phyloP scores from a whole-genome alignment of 2,888 invertebrate genomes.

The Clepsis dumicolana region DNA sequence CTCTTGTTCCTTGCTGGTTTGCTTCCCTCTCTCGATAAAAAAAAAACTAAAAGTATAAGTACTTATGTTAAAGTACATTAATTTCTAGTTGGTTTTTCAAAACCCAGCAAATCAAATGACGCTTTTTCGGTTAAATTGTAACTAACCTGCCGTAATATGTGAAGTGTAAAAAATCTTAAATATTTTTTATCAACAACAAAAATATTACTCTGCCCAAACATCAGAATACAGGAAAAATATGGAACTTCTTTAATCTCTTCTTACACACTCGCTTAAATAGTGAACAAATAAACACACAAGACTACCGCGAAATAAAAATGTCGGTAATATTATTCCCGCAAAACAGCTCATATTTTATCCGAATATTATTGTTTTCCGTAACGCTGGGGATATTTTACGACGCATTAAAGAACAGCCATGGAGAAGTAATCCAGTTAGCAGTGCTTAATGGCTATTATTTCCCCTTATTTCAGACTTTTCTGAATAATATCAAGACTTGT shows the following conservation, averaged over 20 bases:
- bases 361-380: constrained; percentile 36
- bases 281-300: constrained; percentile 8
- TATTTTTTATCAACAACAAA: no score
- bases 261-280: background rate
- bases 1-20: no score
- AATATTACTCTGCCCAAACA: no score
- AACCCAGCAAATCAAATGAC: no score
- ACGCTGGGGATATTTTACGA: constrained; percentile 39
- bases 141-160: no score
- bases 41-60: no score
- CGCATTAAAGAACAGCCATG: constrained; percentile 36
- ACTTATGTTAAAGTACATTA: no score
- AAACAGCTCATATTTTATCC: constrained; percentile 32
- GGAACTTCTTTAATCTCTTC: background rate
- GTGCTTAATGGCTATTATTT: constrained; percentile 41
- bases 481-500: constrained; percentile 42
- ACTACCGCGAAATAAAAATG: constrained; percentile 13
- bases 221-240: background rate
- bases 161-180: no score
- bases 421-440: constrained; percentile 39
- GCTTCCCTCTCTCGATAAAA: no score
- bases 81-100: no score
- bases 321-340: constrained; percentile 13
- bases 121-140: no score
- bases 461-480: constrained; percentile 37